Conservation (phyloP, 2,888 invertebrate species). For the Calameuta idolon region DNA sequence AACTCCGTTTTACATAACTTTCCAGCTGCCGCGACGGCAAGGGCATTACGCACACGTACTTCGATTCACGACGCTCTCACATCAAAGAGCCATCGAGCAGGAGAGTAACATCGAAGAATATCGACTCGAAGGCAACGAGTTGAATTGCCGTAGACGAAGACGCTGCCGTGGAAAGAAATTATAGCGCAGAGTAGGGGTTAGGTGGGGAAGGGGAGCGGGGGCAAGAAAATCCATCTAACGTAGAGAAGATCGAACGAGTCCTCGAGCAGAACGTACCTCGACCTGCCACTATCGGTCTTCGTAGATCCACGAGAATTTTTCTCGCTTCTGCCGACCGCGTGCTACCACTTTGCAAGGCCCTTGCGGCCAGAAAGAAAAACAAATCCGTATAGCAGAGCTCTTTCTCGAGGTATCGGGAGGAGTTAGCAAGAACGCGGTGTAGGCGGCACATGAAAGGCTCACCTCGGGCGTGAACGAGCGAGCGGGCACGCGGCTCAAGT, state of each 20-base stretch:
- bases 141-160: constrained; percentile 25
- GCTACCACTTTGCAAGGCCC: constrained; percentile 5
- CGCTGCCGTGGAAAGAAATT: constrained; percentile 21
- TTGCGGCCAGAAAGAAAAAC: constrained; percentile 28
- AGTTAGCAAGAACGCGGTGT: constrained; percentile 61
- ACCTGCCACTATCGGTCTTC: not conserved
- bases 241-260: not conserved
- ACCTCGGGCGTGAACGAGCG: constrained; percentile 65
- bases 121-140: not conserved
- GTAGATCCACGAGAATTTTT: constrained; percentile 17
- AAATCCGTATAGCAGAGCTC: constrained; percentile 34
- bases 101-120: not conserved
- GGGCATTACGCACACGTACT: not conserved
- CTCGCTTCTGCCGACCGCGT: constrained; percentile 2
- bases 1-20: constrained; percentile 15
- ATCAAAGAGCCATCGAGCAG: not conserved
- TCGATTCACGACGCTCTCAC: not conserved
- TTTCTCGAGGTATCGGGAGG: constrained; percentile 29
- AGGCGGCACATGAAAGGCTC: constrained; percentile 64
- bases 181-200: constrained; percentile 7
- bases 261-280: not conserved
- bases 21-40: constrained; percentile 14
- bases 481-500: constrained; percentile 64
- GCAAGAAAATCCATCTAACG: not conserved
- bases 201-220: not conserved